These are phyloP conservation scores for Tetramorium alpestre DNA, from an alignment of 1,140 invertebrate genomes.

Conservation along the genomic window DNA sequence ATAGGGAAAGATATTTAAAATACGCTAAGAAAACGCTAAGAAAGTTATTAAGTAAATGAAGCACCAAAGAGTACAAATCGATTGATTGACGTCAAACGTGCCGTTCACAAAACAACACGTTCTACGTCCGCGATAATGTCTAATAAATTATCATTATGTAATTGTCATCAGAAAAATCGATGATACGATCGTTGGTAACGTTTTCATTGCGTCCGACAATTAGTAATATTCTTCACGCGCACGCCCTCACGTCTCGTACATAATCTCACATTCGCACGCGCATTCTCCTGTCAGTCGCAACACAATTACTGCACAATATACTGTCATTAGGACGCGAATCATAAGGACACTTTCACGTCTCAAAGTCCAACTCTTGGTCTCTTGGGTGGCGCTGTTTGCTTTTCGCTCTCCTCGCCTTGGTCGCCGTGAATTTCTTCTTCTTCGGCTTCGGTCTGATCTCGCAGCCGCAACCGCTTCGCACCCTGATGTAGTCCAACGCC, in stretches of 20 bases:
- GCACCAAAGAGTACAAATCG: slow-evolving; percentile 28
- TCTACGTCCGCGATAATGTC: slow-evolving; percentile 9
- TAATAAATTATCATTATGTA: slow-evolving; percentile 52
- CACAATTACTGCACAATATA: slow-evolving; percentile 42
- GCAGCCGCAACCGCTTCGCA: slow-evolving; percentile 94
- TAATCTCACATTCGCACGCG: slow-evolving; percentile 19
- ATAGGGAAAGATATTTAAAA: slow-evolving; percentile 30
- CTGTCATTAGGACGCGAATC: slow-evolving; percentile 26
- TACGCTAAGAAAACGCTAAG: slow-evolving; percentile 15
- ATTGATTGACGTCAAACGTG: neutral
- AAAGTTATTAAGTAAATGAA: slow-evolving; percentile 30
- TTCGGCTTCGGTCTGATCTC: slow-evolving; percentile 87
- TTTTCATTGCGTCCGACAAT: slow-evolving; percentile 50
- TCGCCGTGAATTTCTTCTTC: slow-evolving; percentile 78
- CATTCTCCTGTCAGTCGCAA: slow-evolving; percentile 2
- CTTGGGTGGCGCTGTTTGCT: slow-evolving; percentile 71
- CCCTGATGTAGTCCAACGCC: slow-evolving; percentile 93
- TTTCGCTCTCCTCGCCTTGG: slow-evolving; percentile 78
- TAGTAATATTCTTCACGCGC: neutral
- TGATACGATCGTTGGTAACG: slow-evolving; percentile 65
- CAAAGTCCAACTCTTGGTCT: slow-evolving; percentile 61
- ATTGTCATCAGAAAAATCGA: slow-evolving; percentile 56
- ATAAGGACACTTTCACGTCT: slow-evolving; percentile 60
- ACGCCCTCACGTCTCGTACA: neutral
- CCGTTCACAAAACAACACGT: slow-evolving; percentile 29